Conservation (phyloP, 2,797 vertebrate species). For the Muscicapa striata region DNA sequence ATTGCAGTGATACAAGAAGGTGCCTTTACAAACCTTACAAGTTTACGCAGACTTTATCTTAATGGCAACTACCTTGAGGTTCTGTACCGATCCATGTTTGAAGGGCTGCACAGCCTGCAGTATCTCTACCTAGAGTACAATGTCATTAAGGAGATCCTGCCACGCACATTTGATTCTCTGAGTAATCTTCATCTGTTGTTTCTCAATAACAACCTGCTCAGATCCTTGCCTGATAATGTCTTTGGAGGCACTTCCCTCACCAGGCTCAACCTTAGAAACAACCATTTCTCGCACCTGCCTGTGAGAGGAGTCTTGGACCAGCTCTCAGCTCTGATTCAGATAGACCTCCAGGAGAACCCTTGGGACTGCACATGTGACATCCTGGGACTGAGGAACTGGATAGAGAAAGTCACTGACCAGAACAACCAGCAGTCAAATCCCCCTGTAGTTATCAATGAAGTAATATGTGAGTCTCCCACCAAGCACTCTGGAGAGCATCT, state of each 20-base stretch:
- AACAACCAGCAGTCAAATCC: constrained; percentile 82
- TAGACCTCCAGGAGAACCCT: constrained; percentile 97
- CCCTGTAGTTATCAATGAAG: constrained; percentile 93
- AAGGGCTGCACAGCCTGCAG: constrained; percentile 91
- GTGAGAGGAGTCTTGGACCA: constrained; percentile 93
- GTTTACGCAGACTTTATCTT: constrained; percentile 93
- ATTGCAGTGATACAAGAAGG: constrained; percentile 94
- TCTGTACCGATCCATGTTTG: constrained; percentile 89
- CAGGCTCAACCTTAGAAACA: constrained; percentile 94
- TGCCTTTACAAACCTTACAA: constrained; percentile 94
- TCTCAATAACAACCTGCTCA: constrained; percentile 95
- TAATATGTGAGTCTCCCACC: constrained; percentile 93
- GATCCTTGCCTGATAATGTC: constrained; percentile 89
- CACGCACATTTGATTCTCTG: constrained; percentile 89
- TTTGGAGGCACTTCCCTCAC: constrained; percentile 94
- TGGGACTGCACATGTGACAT: constrained; percentile 98
- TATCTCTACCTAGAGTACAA: constrained; percentile 99
- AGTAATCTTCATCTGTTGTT: constrained; percentile 94
- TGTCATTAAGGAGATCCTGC: constrained; percentile 95
- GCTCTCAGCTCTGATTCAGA: constrained; percentile 95
- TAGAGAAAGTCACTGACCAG: constrained; percentile 81
- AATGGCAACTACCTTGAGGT: constrained; percentile 98
- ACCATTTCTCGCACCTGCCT: constrained; percentile 93
- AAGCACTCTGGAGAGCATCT: constrained; percentile 91
- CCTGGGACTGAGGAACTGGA: constrained; percentile 95